These are phyloP conservation scores for Orbicella faveolata DNA, from an alignment of 64 coral and sea anemone genomes.

Conservation along the genomic window DNA sequence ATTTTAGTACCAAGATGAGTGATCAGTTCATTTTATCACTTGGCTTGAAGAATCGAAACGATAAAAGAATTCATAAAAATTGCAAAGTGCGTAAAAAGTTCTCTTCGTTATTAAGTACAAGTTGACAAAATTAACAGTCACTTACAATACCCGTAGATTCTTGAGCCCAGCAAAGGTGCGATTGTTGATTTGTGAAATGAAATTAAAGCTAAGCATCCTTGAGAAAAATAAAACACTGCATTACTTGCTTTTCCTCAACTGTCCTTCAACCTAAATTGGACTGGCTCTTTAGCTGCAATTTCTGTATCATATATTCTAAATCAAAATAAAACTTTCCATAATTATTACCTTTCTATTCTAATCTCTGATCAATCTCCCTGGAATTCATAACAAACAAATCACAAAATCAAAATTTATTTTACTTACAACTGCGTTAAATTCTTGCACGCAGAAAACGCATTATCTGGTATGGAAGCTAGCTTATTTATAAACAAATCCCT, in stretches of 20 bases:
- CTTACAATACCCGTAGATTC: not conserved
- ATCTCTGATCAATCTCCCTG: too few species aligned
- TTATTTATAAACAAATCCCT: constrained; percentile 3
- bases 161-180: not conserved
- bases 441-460: not conserved
- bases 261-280: not conserved
- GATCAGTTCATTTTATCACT: too few species aligned
- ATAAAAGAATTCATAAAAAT: not conserved
- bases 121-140: not conserved
- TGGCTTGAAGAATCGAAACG: not conserved
- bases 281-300: too few species aligned
- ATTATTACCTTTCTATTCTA: too few species aligned
- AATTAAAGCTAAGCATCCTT: not conserved
- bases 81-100: not conserved
- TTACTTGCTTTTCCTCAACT: not conserved
- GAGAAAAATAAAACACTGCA: not conserved
- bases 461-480: not conserved
- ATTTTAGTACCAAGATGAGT: too few species aligned
- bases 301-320: not conserved
- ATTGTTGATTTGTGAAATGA: not conserved
- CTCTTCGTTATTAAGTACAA: not conserved
- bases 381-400: too few species aligned
- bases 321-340: too few species aligned
- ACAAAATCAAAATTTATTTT: not conserved
- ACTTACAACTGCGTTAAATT: not conserved